Conservation (phyloP, 2,113 vertebrate species). For the Eulemur macaco region DNA sequence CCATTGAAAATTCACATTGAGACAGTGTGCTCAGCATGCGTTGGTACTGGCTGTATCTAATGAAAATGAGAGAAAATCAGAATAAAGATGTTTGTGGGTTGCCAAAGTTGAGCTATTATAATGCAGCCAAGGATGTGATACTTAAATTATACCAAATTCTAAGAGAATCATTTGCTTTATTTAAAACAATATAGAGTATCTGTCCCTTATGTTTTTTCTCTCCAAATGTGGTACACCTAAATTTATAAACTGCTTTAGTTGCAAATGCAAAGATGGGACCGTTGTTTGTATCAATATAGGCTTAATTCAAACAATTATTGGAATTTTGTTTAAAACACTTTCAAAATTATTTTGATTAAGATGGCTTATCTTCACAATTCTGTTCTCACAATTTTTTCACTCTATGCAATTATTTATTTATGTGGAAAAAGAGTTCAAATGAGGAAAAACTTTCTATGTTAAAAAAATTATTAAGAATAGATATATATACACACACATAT, state of each 20-base stretch:
- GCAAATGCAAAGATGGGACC: neutral
- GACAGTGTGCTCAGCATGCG: slow-evolving; percentile 95
- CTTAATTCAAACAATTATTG: slow-evolving; percentile 3
- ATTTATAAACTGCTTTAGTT: slow-evolving; percentile 18
- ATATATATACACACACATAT: neutral
- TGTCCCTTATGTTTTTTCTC: slow-evolving; percentile 1
- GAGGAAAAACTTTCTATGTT: neutral
- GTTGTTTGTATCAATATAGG: neutral
- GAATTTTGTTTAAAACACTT: slow-evolving; percentile 29
- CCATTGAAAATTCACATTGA: slow-evolving; percentile 99
- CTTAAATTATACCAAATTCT: neutral
- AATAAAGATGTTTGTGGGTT: neutral
- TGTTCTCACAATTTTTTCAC: slow-evolving; percentile 22
- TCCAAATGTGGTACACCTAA: neutral
- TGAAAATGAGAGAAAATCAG: neutral
- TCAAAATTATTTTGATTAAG: neutral
- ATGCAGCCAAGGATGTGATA: neutral
- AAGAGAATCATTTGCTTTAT: neutral
- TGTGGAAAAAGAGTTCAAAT: slow-evolving; percentile 37
- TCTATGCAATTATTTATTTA: neutral
- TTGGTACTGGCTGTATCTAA: slow-evolving; percentile 95
- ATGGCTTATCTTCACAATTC: neutral
- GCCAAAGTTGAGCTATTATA: neutral
- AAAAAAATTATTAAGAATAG: neutral
- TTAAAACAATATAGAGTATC: slow-evolving; percentile 31